Conservation (phyloP, 2,113 vertebrate genomes). For the Peromyscus leucopus region DNA sequence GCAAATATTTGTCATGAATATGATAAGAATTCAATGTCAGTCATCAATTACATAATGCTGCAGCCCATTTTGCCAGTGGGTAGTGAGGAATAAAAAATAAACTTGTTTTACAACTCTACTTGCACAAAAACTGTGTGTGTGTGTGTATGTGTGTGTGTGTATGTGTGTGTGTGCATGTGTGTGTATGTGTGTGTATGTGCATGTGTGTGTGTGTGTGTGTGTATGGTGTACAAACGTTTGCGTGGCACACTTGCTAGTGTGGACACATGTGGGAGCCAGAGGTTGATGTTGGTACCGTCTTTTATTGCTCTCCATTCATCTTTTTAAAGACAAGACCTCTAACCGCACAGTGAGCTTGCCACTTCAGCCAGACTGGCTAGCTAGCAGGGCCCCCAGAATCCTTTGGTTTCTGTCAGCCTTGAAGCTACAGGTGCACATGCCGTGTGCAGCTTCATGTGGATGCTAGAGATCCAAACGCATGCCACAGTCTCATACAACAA, state of each 20-base stretch:
- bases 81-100: conserved; percentile 42
- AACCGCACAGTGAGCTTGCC: not conserved
- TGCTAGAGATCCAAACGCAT: too few relatives aligned
- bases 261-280: too few relatives aligned
- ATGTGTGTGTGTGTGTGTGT: not conserved
- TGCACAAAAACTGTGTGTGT: not conserved
- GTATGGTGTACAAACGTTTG: not conserved
- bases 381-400: not conserved
- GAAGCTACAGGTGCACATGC: fast-evolving
- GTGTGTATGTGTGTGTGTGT: not conserved
- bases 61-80: not conserved
- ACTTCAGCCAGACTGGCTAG: not conserved
- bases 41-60: not conserved
- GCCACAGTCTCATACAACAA: not conserved
- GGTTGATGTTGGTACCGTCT: not conserved
- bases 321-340: not conserved
- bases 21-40: not conserved
- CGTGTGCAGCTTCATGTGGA: too few relatives aligned
- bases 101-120: not conserved
- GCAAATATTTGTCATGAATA: not conserved
- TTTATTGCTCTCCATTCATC: not conserved
- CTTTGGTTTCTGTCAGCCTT: not conserved
- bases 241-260: not conserved
- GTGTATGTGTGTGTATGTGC: not conserved
- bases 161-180: not conserved